These are phyloP conservation scores for Channa maculata DNA, from an alignment of 2,113 vertebrate genomes.

Conservation along the genomic window DNA sequence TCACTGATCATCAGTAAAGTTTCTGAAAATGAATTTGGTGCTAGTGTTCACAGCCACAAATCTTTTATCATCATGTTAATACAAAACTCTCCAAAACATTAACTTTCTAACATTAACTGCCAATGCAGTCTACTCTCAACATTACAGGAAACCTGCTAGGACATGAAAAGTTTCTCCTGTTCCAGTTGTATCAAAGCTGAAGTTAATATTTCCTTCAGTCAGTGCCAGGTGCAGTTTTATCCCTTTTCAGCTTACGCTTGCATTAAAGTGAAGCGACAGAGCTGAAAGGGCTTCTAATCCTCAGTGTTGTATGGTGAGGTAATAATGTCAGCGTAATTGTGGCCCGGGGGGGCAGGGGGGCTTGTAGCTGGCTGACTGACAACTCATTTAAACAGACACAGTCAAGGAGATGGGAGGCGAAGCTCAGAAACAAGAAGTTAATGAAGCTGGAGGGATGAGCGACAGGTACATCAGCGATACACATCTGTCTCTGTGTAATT, in stretches of 20 bases:
- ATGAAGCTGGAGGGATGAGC: constrained; percentile 58
- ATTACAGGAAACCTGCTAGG: neutral
- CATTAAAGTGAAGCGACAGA: constrained; percentile 31
- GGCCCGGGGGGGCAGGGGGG: neutral
- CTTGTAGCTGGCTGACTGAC: constrained; percentile 31
- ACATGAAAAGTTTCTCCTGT: neutral
- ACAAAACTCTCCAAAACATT: neutral
- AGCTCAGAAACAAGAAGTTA: constrained; percentile 58
- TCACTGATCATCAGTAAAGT: too few species aligned
- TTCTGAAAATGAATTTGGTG: too few species aligned
- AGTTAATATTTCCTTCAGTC: constrained; percentile 8
- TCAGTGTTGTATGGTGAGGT: constrained; percentile 25
- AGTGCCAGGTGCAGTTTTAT: neutral
- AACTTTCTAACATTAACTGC: too few species aligned
- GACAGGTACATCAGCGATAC: constrained; percentile 56
- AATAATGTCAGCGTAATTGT: constrained; percentile 56
- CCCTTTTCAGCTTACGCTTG: neutral
- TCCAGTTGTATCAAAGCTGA: neutral
- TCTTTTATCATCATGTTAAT: too few species aligned
- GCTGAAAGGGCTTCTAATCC: constrained; percentile 23
- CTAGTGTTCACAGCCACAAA: too few species aligned
- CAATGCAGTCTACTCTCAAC: neutral
- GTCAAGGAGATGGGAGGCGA: constrained; percentile 45
- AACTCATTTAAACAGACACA: constrained; percentile 74
- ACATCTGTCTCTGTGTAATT: constrained; percentile 38